Conservation (phyloP, 2,797 vertebrate genomes). For the Notolepis coatsorum region DNA sequence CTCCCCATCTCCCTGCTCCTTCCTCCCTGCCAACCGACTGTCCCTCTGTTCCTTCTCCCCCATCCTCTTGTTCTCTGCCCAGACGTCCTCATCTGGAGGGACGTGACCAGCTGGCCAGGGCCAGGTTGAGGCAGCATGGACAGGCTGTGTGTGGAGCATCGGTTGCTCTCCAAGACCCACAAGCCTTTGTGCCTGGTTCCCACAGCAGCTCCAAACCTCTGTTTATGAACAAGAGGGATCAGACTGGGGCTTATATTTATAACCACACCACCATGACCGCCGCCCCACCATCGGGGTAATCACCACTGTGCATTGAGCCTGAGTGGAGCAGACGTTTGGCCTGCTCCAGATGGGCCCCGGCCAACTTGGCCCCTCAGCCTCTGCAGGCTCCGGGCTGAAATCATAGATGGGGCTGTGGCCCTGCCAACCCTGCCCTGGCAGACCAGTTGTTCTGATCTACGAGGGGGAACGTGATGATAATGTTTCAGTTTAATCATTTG, state of each 20-base stretch:
- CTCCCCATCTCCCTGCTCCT: conserved; percentile 34
- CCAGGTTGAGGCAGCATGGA: conserved; percentile 57
- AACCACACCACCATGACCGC: conserved; percentile 86
- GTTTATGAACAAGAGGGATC: conserved; percentile 84
- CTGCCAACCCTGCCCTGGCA: conserved; percentile 84
- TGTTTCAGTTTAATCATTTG: conserved; percentile 79
- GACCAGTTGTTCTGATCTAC: conserved; percentile 82
- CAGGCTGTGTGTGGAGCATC: conserved; percentile 64
- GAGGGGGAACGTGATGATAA: conserved; percentile 72
- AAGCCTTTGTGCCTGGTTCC: conserved; percentile 80
- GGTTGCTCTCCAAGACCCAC: conserved; percentile 62
- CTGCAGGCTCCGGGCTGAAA: conserved; percentile 79
- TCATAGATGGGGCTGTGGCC: conserved; percentile 79
- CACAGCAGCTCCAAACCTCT: conserved; percentile 84
- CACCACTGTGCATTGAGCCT: conserved; percentile 83
- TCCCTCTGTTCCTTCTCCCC: conserved; percentile 55
- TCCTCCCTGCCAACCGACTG: conserved; percentile 30
- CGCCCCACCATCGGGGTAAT: conserved; percentile 84
- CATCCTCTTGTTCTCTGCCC: conserved; percentile 52
- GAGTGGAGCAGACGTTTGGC: conserved; percentile 86
- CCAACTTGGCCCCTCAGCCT: conserved; percentile 84
- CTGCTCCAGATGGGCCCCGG: conserved; percentile 80
- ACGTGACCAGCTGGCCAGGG: conserved; percentile 61
- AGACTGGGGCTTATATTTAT: conserved; percentile 87
- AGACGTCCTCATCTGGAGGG: conserved; percentile 62